A percentile compares a stretch with the other conserved stretches of the same genome.
Evolutionary conservation across 2,797 vertebrate genomes (phyloP).

Genomic region (Hyperoplus lanceolatus): DNA sequence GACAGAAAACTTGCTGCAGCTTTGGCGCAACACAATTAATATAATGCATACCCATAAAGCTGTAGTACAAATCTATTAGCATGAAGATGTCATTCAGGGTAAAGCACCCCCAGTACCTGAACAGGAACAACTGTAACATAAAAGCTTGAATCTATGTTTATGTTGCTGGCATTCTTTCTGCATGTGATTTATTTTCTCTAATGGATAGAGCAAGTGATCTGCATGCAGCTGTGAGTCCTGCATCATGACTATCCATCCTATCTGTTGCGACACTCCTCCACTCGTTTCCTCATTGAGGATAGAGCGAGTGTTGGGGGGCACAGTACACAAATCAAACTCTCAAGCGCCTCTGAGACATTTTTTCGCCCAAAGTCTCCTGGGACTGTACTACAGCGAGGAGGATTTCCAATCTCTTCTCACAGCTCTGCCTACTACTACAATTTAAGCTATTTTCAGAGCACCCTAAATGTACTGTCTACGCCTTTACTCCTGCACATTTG

Average conservation of each 20-base stretch:
- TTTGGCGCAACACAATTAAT: constrained; percentile 18
- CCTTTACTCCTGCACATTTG: constrained; percentile 40
- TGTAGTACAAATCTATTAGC: background rate
- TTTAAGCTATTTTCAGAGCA: constrained; percentile 12
- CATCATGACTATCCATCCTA: constrained; percentile 7
- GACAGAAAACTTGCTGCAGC: constrained; percentile 20
- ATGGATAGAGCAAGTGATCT: constrained; percentile 8
- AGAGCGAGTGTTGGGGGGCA: background rate
- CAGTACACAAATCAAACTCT: constrained; percentile 46
- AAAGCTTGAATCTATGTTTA: constrained; percentile 17
- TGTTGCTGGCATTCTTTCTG: background rate
- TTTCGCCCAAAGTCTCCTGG: constrained; percentile 25
- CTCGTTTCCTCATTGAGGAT: constrained; percentile 32
- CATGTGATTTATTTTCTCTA: constrained; percentile 13
- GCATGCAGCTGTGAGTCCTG: constrained; percentile 3
- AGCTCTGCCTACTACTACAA: constrained; percentile 13
- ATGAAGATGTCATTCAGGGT: constrained; percentile 1
- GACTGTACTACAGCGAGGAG: background rate
- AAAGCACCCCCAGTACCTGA: background rate
- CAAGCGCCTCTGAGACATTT: constrained; percentile 40
- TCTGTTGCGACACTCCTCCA: constrained; percentile 26
- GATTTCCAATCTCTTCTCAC: constrained; percentile 40
- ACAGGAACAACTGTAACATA: background rate
- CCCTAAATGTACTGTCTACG: background rate
- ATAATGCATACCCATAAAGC: background rate